Evolutionary conservation across 2,888 invertebrate species (phyloP), one percentile per base, ranked within the genome.

Genomic region (Meteorus cinctellus): DNA sequence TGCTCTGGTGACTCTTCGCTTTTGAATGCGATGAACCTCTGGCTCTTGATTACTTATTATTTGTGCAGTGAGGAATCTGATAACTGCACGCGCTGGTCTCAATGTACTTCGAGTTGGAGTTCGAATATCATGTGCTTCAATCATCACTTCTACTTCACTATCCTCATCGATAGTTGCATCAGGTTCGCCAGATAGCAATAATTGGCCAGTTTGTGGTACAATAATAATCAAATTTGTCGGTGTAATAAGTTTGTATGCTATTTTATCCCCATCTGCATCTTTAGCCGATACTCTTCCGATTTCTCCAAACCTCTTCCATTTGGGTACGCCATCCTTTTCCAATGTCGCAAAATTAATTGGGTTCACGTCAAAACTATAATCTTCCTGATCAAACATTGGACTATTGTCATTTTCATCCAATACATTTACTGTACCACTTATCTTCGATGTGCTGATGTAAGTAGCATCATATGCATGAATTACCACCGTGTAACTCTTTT

Each of bases 371-470:
- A 97, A 97, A 82, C 94, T 93, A 88, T 97, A 97, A 67, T 95
- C 92, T 76, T 93, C 92, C 81, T 94, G 93, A 55, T 94, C 93
- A 89, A 98, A 97, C 51, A 95, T 92, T 0, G 98, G 98, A 78
- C 95, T 93, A 89, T 98, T 98, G 89, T 98, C 98, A 88, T 98
- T 98, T 88, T 96, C 96, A 87, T 98, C 97, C 31, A 94, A 91
- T 34, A 98, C 93, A 27, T 93, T 92, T 55, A 98, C 84, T 4
- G 80, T 14, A 14, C 98, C 92, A 80, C 94, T 94, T n/a, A 96
- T 94, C 34, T 94, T 93, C 0, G 96, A 96, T 82, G 94, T 95
- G 89, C 96, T 96, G 67, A 96, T 92, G 62, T 95, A 96, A 82
- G 94, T 93, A 34, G 93, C 91, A 86, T 97, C 96, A 14, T 94